phyloP scores from a whole-genome alignment of 1,140 invertebrate genomes.

The Drosophila lini region DNA sequence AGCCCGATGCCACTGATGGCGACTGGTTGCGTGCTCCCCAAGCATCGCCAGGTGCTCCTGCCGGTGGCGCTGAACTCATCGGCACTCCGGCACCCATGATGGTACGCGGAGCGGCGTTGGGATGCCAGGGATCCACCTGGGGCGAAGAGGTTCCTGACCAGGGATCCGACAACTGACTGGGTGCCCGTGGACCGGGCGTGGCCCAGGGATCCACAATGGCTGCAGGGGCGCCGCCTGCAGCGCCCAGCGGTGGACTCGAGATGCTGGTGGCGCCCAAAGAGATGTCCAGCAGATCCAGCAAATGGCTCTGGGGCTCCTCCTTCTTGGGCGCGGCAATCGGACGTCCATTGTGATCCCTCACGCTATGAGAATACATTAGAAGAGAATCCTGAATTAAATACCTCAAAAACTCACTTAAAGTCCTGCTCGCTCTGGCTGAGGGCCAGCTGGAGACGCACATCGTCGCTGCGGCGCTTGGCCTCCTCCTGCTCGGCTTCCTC shows the following conservation, averaged over 20 bases:
- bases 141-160: slow-evolving; percentile 85
- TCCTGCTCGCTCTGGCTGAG: slow-evolving; percentile 96
- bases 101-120: slow-evolving; percentile 76
- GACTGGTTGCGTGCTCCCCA: slow-evolving; percentile 80
- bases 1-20: slow-evolving; percentile 78
- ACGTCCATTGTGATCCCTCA: slow-evolving; percentile 55
- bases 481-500: slow-evolving; percentile 99
- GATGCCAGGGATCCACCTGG: slow-evolving; percentile 87
- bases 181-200: slow-evolving; percentile 86
- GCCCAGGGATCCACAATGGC: slow-evolving; percentile 89
- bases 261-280: slow-evolving; percentile 87
- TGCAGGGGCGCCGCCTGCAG: slow-evolving; percentile 73
- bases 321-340: slow-evolving; percentile 65
- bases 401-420: slow-evolving; percentile 88
- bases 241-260: slow-evolving; percentile 78
- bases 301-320: slow-evolving; percentile 87
- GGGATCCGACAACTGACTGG: slow-evolving; percentile 85
- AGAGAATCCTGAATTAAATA: not conserved
- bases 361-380: not conserved
- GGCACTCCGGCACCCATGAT: slow-evolving; percentile 70
- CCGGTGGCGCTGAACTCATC: slow-evolving; percentile 41
- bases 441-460: slow-evolving; percentile 96
- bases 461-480: slow-evolving; percentile 95
- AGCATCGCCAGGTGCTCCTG: slow-evolving; percentile 49
- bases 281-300: slow-evolving; percentile 93